Base-by-base conservation (phyloP, 1,140 invertebrate species). In the Drosophila guanche region DNA sequence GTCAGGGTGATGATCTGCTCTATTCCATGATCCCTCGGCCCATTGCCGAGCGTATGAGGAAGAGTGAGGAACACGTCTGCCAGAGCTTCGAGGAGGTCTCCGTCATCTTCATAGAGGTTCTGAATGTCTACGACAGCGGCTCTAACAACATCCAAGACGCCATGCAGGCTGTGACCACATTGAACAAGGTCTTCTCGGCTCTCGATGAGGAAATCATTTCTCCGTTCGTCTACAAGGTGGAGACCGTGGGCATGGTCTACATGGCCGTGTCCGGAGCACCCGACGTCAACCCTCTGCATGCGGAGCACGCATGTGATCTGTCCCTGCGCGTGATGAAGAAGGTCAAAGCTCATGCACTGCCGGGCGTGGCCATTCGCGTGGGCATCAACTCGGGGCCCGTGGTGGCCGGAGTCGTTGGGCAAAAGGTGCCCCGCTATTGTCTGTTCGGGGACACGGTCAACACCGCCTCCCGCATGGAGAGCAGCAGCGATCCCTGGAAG, bases 21-120 rank as follows among this genome's bases (percentile, higher is more conserved):
- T 98, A 98, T 90, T 97, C 97, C 1, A 98, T 98, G 97, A 97
- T 98, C 77, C 97, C 95, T 0, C 94, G 94, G 78, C 94, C 94
- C 6, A 95, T 97, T 2, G 96, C 93, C 10, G 92, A 93, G 67
- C 92, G 93, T 42, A 91, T 94, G 76, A 80, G 93, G n/a, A 91
- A 90, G 22, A 97, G 97, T 3, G 94, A 95, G 59, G 94, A 95
- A 69, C 94, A 94, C 33, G 97, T 96, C 5, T 97, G 96, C 89
- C 94, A 93, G 90, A 92, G 83, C 40, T 93, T 92, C 42, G 92
- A 93, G 42, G 90, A 92, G 45, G 93, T 93, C 7, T 93, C 93
- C 0, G 92, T 93, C 52, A 92, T 93, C 78, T 93, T 93, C 65
- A 93, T 92, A 67, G 93, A 92, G 27, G 83, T 93, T 7, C 91